Percentiles rank a stretch among this genome's conserved stretches.
phyloP scores from a whole-genome alignment of 2,113 vertebrate genomes.

The Cairina moschata region DNA sequence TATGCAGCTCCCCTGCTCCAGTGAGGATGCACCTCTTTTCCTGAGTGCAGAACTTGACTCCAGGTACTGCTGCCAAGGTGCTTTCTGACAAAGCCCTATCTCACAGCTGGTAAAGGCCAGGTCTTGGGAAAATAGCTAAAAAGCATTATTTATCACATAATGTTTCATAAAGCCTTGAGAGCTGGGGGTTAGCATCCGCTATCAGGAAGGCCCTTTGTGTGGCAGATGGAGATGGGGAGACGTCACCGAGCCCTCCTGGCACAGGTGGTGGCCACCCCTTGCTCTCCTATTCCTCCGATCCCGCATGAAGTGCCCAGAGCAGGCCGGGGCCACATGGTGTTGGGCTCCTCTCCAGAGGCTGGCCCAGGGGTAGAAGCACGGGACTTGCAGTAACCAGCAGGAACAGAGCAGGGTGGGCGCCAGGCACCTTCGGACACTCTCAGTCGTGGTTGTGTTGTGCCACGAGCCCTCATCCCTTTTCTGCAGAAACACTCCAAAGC shows the following conservation, averaged over 20 bases:
- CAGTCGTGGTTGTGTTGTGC: neutral
- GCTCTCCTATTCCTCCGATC: too few species aligned
- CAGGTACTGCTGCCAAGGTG: neutral
- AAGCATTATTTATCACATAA: neutral
- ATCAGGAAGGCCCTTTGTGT: rapidly evolving
- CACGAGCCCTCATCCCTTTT: neutral
- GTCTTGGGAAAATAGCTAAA: neutral
- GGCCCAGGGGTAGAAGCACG: neutral
- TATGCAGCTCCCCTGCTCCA: neutral
- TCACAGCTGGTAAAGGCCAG: neutral
- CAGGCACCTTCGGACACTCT: neutral
- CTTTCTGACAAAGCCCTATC: neutral
- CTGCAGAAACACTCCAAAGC: neutral
- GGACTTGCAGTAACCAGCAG: too few species aligned
- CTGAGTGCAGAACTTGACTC: rapidly evolving
- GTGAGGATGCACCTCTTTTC: neutral
- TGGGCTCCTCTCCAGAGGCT: too few species aligned
- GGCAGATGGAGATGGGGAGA: neutral
- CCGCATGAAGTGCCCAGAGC: too few species aligned
- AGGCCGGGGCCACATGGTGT: neutral
- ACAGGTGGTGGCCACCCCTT: neutral
- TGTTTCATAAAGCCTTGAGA: neutral
- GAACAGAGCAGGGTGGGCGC: neutral
- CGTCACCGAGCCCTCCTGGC: neutral
- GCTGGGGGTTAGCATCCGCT: neutral